Evolutionary conservation across 2,797 vertebrate genomes (phyloP).

Genomic region (Luscinia luscinia): DNA sequence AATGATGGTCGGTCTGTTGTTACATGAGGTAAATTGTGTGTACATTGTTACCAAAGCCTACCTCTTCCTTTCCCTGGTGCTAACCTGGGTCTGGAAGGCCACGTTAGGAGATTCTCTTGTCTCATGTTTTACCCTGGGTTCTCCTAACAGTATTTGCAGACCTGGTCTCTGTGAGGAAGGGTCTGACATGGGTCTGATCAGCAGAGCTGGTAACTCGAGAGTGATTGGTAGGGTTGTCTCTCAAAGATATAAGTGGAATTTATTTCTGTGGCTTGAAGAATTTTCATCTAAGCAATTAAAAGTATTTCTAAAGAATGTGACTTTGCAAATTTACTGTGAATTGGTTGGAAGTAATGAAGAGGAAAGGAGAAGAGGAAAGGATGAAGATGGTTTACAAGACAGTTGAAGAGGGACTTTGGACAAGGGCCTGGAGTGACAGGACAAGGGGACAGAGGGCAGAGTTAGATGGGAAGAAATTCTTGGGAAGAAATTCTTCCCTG

Average conservation of each 20-base stretch:
- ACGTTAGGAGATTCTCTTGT: not conserved
- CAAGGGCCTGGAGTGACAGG: not conserved
- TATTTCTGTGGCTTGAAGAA: not conserved
- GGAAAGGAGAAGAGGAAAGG: not conserved
- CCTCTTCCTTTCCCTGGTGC: not conserved
- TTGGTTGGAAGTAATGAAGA: not conserved
- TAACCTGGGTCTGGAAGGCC: not conserved
- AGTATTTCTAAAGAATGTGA: not conserved
- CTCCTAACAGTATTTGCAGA: not conserved
- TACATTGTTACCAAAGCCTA: not conserved
- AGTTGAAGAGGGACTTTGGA: not conserved
- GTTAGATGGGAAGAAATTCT: not conserved
- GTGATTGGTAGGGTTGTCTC: not conserved
- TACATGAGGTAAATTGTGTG: not conserved
- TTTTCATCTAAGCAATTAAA: not conserved
- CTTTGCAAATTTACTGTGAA: not conserved
- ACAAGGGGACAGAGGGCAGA: not conserved
- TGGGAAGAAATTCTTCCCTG: not conserved
- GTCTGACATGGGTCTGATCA: not conserved
- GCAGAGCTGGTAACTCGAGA: not conserved
- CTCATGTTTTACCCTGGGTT: not conserved
- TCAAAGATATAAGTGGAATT: not conserved
- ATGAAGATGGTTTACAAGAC: not conserved
- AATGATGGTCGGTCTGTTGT: not conserved
- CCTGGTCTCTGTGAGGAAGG: not conserved